Conservation (phyloP, 2,113 vertebrate species). For the Hypanus sabinus region DNA sequence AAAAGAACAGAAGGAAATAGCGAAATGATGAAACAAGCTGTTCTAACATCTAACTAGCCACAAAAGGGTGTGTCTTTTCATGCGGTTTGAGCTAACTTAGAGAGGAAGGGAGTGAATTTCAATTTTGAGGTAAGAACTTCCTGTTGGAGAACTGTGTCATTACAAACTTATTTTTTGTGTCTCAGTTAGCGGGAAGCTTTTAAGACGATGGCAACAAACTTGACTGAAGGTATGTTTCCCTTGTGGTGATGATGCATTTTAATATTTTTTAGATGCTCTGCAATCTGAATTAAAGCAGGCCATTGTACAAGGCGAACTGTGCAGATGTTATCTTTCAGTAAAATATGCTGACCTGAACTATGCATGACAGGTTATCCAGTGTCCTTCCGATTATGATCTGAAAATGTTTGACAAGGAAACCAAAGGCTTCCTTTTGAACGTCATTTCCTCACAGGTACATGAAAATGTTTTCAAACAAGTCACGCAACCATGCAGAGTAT, state of each 20-base stretch:
- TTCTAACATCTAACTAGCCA: background rate
- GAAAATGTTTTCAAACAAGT: too few species aligned
- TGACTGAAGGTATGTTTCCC: background rate
- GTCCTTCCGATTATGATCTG: background rate
- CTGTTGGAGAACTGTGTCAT: background rate
- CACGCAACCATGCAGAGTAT: background rate
- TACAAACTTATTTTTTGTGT: background rate
- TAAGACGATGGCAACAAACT: background rate
- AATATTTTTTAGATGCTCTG: background rate
- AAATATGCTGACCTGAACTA: background rate
- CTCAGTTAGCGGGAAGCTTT: too few species aligned
- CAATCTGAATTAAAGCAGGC: background rate
- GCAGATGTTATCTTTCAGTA: background rate
- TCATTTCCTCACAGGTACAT: slow-evolving; percentile 10
- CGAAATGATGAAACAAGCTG: background rate
- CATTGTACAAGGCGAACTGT: background rate
- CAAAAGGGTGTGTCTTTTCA: background rate
- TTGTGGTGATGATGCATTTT: background rate
- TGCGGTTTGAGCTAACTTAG: background rate
- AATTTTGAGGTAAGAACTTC: background rate
- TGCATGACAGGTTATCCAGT: background rate
- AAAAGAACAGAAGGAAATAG: background rate
- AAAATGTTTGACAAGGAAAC: background rate
- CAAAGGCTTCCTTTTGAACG: background rate
- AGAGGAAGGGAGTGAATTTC: background rate